Evolutionary conservation across 2,797 vertebrate species (phyloP).

Genomic region (Darevskia nairensis): DNA sequence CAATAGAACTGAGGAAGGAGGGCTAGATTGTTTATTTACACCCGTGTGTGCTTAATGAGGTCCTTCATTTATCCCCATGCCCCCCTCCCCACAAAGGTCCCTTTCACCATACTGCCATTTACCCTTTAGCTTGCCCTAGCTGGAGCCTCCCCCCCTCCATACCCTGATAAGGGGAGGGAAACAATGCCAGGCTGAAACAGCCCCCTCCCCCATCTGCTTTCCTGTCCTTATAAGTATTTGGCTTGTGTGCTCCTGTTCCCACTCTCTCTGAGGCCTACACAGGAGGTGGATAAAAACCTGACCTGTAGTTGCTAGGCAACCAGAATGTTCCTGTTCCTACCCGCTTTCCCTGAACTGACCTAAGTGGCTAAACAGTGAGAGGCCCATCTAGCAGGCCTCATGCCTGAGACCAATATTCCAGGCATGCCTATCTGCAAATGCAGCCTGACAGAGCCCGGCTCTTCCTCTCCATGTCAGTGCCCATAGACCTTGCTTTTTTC

Average conservation of each 20-base stretch:
- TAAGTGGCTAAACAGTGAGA: slow-evolving; percentile 1
- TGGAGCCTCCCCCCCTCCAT: neutral
- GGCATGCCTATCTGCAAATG: neutral
- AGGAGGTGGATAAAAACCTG: slow-evolving; percentile 31
- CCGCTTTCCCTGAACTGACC: slow-evolving; percentile 15
- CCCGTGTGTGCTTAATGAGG: neutral
- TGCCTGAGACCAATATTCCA: neutral
- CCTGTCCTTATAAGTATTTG: slow-evolving; percentile 11
- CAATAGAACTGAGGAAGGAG: neutral
- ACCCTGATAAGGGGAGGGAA: neutral
- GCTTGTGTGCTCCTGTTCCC: neutral
- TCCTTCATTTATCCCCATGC: neutral
- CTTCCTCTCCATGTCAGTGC: neutral
- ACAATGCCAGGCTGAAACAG: neutral
- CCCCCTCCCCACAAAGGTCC: neutral
- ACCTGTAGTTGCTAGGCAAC: slow-evolving; percentile 38
- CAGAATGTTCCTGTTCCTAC: neutral
- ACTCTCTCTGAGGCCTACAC: slow-evolving; percentile 14
- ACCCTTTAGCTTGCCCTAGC: neutral
- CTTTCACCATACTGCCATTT: neutral
- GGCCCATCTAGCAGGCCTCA: slow-evolving; percentile 21
- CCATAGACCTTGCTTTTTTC: neutral
- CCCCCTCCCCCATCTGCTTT: neutral
- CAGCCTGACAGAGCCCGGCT: neutral
- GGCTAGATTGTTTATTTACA: neutral